Base-by-base conservation (phyloP, 2,888 invertebrate genomes). In the Herminia tarsipennalis region DNA sequence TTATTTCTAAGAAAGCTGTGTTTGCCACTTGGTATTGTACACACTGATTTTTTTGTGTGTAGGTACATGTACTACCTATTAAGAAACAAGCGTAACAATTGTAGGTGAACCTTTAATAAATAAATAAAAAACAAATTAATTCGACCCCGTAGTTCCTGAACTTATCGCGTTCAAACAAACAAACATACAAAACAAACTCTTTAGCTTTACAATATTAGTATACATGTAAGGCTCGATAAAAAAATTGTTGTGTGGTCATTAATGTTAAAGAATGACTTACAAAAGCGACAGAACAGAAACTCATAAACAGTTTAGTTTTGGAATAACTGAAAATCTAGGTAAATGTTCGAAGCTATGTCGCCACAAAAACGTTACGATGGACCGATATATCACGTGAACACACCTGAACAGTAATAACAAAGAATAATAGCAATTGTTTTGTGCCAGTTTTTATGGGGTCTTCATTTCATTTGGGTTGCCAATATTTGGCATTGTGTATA, bases 371-470 rank as follows among this genome's bases (percentile, higher is more conserved):
- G 78, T 70, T 79, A 73, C 81, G 72, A 81, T 80, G 78, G 45
- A 75, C 73, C 83, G 63, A 83, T 88, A 86, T 84, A 86, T 86
- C 87, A 87, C 78, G 57, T 71, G 71, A 78, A 70, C 81, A 83
- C 88, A 88, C 88, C 88, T 88, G 87, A 81, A 85, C 85, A 73
- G 83, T 81, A 86, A 87, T 87, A 87, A 86, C 85, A 78, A 81
- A 83, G 84, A 86, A 81, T 83, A 83, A 88, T 84, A 83, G 85
- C 86, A 75, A 83, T 81, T 83, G 85, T 84, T 83, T 81, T 78
- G 80, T 69, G 75, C 70, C 81, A 75, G 76, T 85, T 88, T 84
- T 88, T 88, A 88, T 86, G 70, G 83, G 72, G 78, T 76, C 81
- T 84, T 86, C 83, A 86, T 86, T 87, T 65, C 56, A 62, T 65